Evolutionary conservation across 2,113 vertebrate species (phyloP), one percentile per base, ranked within the genome.

Genomic region (Nerophis lumbriciformis): DNA sequence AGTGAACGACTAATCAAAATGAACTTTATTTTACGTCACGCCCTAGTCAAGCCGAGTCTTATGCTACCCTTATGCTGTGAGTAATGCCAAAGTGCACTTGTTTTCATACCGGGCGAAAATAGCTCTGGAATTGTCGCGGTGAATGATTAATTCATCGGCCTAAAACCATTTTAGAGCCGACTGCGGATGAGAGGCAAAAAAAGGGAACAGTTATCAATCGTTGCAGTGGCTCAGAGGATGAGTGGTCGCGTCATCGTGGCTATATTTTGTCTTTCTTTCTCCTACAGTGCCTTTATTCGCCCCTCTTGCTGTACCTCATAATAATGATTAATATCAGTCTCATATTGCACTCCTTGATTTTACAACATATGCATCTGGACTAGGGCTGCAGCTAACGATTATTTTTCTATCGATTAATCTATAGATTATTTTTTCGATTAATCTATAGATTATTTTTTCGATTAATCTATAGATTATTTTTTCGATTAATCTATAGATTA

Each of bases 91-190:
- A 75, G 48, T 47, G 21, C 53, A 48, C 21, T 53, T 36, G 48
- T 62, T 66, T 72, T 61, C 47, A 35, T 60, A 28, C 66, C 66
- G 48, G 58, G 42, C 69, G 50, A 61, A 82, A 75, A 71, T 69
- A 70, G 56, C 66, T 66, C n/a, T 39, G 0, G 16, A 66, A 66
- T 72, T 74, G 62, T 11, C 54, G 59, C n/a, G 5, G 9, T 6
- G 1, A 38, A 79, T 80, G 71, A 82, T 79, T 86, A 77, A 82
- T 86, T 86, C 53, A 83, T 74, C 61, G 63, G 47, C 28, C 58
- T 56, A 60, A 45, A 72, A 53, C 21, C 59, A 72, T 78, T 82
- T 77, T 52, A 52, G 61, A 79, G 71, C 66, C 63, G 60, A 76
- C 60, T 19, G 36, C 67, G 65, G 51, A 49, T 15, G 11, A 71